Conservation (phyloP, 1,140 invertebrate species). For the Atta cephalotes region DNA sequence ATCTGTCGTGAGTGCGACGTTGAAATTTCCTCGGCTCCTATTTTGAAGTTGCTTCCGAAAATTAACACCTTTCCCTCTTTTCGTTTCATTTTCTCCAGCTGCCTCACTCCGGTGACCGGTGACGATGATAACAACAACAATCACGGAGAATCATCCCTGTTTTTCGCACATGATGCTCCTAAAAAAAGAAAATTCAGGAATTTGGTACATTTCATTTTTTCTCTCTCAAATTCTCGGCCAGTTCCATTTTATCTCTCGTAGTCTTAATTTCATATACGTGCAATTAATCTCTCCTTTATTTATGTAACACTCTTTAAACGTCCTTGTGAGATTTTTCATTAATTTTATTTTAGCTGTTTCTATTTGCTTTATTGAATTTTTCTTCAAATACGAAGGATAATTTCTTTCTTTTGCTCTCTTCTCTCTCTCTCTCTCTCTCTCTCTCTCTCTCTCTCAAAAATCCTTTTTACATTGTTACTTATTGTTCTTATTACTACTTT, state of each 20-base stretch:
- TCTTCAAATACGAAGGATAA: neutral
- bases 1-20: neutral
- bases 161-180: neutral
- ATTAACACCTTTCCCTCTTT: slow-evolving; percentile 4
- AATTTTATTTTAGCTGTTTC: slow-evolving; percentile 2
- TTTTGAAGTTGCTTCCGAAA: slow-evolving; percentile 4
- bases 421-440: neutral
- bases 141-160: neutral
- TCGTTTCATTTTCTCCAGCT: neutral
- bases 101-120: neutral
- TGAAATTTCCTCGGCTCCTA: neutral
- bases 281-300: slow-evolving; percentile 21
- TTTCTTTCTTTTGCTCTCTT: neutral
- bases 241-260: neutral
- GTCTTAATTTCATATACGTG: slow-evolving; percentile 1
- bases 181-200: slow-evolving; percentile 12
- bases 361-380: slow-evolving; percentile 18
- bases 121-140: neutral
- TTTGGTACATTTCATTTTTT: neutral
- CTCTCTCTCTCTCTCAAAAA: too few species aligned
- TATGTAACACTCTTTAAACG: neutral
- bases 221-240: neutral
- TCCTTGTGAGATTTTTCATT: neutral
- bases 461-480: slow-evolving; percentile 5
- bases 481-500: neutral